phyloP scores from a whole-genome alignment of 2,888 invertebrate genomes.

The Melipona beecheii region DNA sequence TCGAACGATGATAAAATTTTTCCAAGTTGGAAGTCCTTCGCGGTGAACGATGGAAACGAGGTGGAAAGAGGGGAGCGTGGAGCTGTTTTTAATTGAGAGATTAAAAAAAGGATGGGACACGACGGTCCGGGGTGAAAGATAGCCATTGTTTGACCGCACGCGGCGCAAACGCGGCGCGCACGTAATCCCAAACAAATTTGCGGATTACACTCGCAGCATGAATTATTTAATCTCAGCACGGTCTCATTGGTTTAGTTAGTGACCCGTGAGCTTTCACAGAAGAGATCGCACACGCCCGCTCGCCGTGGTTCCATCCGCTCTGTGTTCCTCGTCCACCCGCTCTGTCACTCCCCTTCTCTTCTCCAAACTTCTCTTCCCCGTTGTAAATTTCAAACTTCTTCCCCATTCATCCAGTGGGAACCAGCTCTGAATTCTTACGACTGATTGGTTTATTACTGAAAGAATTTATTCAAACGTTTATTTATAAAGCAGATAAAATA shows the following conservation, averaged over 20 bases:
- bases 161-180: slow-evolving; percentile 74
- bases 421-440: too few relatives aligned
- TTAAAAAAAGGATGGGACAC: slow-evolving; percentile 64
- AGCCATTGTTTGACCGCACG: slow-evolving; percentile 80
- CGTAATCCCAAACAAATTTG: slow-evolving; percentile 82
- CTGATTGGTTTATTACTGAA: too few relatives aligned
- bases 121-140: slow-evolving; percentile 69
- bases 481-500: too few relatives aligned
- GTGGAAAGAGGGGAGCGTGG: neutral
- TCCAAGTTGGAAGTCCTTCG: too few relatives aligned
- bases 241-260: slow-evolving; percentile 79
- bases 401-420: neutral
- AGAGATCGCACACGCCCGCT: slow-evolving; percentile 74
- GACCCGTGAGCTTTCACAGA: slow-evolving; percentile 74
- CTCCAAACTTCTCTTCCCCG: neutral
- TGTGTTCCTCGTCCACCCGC: slow-evolving; percentile 44
- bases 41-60: neutral
- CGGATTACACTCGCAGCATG: slow-evolving; percentile 82
- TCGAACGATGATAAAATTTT: neutral
- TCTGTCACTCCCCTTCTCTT: slow-evolving; percentile 23
- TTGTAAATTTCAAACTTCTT: neutral
- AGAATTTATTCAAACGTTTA: too few relatives aligned
- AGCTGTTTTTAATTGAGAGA: slow-evolving; percentile 65
- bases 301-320: slow-evolving; percentile 59
- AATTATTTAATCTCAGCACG: slow-evolving; percentile 81